phyloP scores from a whole-genome alignment of 2,888 invertebrate genomes.

The Drosophila anomalata region DNA sequence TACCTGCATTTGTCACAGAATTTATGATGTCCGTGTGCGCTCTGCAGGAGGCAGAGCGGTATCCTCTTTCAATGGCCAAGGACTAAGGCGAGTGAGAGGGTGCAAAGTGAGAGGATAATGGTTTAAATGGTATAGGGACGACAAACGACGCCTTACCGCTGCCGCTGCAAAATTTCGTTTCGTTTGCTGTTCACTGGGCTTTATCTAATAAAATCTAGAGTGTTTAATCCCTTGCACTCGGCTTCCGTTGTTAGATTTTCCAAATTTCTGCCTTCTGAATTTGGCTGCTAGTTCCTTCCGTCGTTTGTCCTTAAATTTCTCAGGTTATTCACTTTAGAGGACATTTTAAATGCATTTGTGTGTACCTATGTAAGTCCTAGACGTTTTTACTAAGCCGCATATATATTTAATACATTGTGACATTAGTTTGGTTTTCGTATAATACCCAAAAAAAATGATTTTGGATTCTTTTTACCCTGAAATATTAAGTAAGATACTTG shows the following conservation, averaged over 20 bases:
- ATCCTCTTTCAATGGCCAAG: background rate
- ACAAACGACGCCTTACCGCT: constrained; percentile 25
- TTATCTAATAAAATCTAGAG: constrained; percentile 78
- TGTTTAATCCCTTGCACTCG: constrained; percentile 77
- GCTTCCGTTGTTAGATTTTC: constrained; percentile 53
- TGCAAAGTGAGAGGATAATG: background rate
- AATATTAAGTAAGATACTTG: background rate
- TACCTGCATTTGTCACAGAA: constrained; percentile 77
- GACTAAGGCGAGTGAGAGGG: background rate
- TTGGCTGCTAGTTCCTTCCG: constrained; percentile 18
- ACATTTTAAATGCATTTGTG: constrained; percentile 23
- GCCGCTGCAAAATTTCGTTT: constrained; percentile 48
- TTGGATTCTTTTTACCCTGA: too few relatives aligned
- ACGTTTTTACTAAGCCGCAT: background rate
- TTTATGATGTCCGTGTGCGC: constrained; percentile 63
- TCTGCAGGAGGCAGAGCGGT: constrained; percentile 1
- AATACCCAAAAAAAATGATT: background rate
- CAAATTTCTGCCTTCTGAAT: constrained; percentile 21
- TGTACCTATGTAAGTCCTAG: constrained; percentile 9
- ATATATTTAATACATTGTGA: background rate
- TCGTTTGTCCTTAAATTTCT: background rate
- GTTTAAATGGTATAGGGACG: constrained; percentile 7
- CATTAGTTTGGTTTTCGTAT: background rate
- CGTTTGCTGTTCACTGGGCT: constrained; percentile 68
- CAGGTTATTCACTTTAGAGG: constrained; percentile 2